Conservation (phyloP, 2,888 invertebrate species). For the Thecophora atra region DNA sequence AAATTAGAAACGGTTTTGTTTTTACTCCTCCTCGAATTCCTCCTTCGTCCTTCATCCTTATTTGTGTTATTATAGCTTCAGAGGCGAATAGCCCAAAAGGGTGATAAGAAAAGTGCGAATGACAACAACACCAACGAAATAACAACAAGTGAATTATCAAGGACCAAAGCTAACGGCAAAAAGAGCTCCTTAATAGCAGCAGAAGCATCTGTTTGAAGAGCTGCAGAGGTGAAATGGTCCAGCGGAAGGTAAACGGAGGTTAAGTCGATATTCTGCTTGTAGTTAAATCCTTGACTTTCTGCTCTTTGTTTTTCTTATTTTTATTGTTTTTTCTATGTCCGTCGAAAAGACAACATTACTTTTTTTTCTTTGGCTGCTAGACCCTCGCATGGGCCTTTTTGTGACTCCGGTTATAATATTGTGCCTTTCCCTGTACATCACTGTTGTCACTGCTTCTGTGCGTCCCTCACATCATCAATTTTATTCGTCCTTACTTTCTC, state of each 20-base stretch:
- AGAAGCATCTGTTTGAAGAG: neutral
- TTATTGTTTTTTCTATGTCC: neutral
- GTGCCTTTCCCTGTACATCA: too few species aligned
- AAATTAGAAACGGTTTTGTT: too few species aligned
- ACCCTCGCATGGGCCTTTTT: too few species aligned
- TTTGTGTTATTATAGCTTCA: neutral
- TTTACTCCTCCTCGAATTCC: neutral
- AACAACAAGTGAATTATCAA: neutral
- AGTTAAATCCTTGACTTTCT: too few species aligned
- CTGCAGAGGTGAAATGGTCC: neutral
- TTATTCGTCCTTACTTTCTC: too few species aligned
- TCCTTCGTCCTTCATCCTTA: neutral
- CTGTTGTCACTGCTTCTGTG: too few species aligned
- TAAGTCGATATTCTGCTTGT: too few species aligned
- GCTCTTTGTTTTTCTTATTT: neutral
- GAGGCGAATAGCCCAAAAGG: neutral
- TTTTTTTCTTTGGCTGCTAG: neutral
- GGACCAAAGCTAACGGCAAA: neutral
- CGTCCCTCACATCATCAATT: too few species aligned
- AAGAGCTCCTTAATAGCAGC: neutral
- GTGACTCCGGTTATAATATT: too few species aligned
- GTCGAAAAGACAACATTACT: neutral
- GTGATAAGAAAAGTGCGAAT: slow-evolving; percentile 5
- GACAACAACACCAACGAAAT: slow-evolving; percentile 13
- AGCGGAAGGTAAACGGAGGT: neutral